Evolutionary conservation across 2,113 vertebrate genomes (phyloP).

Genomic region (Terrapene triunguis): DNA sequence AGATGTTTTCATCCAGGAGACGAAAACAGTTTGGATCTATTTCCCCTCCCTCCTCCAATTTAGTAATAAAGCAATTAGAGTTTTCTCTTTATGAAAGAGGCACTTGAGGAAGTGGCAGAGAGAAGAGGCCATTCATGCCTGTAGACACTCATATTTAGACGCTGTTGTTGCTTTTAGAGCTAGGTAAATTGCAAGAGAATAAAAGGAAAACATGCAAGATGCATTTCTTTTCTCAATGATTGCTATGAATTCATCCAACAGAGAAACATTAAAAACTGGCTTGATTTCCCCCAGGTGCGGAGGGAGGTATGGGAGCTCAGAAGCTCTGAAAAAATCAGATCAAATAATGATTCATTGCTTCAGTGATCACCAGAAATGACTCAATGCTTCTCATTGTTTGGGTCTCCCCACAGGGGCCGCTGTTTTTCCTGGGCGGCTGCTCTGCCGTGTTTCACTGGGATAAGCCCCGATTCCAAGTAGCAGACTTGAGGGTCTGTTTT

Average conservation of each 20-base stretch:
- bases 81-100: background rate
- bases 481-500: background rate
- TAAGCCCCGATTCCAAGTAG: background rate
- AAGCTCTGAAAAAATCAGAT: background rate
- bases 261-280: background rate
- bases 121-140: background rate
- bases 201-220: background rate
- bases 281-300: rapidly evolving
- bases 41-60: background rate
- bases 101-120: background rate
- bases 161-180: background rate
- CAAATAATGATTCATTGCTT: background rate
- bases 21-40: background rate
- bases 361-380: background rate
- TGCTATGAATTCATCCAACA: background rate
- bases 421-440: background rate
- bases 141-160: rapidly evolving
- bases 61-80: background rate
- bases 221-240: background rate
- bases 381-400: background rate
- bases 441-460: background rate
- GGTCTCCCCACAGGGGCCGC: background rate
- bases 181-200: rapidly evolving
- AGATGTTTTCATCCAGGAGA: background rate
- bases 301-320: background rate